These are phyloP conservation scores for Accipiter fasciatus DNA, from an alignment of 2,797 vertebrate genomes.

Conservation along the genomic window DNA sequence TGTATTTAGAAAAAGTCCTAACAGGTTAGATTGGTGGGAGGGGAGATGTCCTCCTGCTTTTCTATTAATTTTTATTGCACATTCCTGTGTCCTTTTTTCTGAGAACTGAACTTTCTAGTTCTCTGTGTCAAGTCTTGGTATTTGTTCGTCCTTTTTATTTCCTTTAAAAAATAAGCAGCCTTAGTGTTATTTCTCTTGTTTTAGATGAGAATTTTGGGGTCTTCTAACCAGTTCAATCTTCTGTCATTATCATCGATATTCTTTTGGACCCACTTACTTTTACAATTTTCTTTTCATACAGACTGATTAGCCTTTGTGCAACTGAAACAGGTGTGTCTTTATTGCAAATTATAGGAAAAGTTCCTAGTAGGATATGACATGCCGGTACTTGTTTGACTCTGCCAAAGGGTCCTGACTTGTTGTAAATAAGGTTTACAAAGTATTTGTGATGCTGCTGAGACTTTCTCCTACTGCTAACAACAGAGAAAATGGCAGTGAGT, in stretches of 20 bases:
- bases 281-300: background rate
- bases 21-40: background rate
- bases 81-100: background rate
- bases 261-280: background rate
- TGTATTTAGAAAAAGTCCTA: background rate
- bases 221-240: background rate
- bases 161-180: background rate
- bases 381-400: background rate
- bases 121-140: background rate
- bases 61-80: background rate
- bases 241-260: background rate
- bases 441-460: background rate
- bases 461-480: background rate
- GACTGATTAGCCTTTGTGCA: background rate
- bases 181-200: background rate
- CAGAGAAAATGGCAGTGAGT: background rate
- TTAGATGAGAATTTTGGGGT: background rate
- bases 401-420: background rate
- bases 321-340: background rate
- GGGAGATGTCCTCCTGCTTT: background rate
- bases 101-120: background rate
- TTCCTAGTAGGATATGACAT: background rate
- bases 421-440: background rate
- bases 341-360: background rate
- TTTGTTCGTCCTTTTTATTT: background rate